phyloP scores from a whole-genome alignment of 2,797 vertebrate genomes.

The Malacoctenus gilli region DNA sequence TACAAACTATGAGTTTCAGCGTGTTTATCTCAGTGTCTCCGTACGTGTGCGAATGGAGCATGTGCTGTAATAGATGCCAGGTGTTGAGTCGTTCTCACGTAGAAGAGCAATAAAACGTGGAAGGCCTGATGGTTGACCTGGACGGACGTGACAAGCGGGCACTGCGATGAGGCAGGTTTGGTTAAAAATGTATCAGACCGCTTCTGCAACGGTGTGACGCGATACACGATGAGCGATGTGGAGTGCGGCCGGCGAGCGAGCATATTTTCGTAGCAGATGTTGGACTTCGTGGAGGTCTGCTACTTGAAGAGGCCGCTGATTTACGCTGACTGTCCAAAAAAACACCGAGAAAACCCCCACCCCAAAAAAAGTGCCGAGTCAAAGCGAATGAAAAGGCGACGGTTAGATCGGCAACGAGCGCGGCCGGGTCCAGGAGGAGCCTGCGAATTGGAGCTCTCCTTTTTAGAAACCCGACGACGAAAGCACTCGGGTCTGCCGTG shows the following conservation, averaged over 20 bases:
- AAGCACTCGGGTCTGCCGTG: conserved; percentile 19
- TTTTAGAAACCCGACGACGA: too few relatives aligned
- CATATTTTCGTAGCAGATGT: conserved; percentile 76
- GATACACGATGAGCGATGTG: conserved; percentile 50
- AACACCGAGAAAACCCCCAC: conserved; percentile 51
- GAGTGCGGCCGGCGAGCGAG: conserved; percentile 40
- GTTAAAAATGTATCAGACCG: conserved; percentile 29
- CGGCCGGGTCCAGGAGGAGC: conserved; percentile 30
- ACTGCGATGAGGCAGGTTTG: conserved; percentile 27
- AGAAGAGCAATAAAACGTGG: conserved; percentile 60
- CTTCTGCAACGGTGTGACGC: conserved; percentile 43
- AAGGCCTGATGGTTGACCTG: conserved; percentile 46
- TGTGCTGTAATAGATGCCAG: conserved; percentile 66
- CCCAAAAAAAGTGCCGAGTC: conserved; percentile 49
- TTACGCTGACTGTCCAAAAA: conserved; percentile 59
- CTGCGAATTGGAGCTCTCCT: conserved; percentile 29
- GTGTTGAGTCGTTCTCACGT: conserved; percentile 40
- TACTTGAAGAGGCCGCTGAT: conserved; percentile 68
- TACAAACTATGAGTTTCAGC: conserved; percentile 38
- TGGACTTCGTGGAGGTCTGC: conserved; percentile 75
- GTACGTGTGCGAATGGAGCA: conserved; percentile 37
- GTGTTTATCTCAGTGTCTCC: conserved; percentile 48
- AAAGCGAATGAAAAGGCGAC: conserved; percentile 55
- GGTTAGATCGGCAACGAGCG: conserved; percentile 41
- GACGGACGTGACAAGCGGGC: conserved; percentile 42